Evolutionary conservation across 2,888 invertebrate species (phyloP).

Genomic region (Lydus trimaculatus): DNA sequence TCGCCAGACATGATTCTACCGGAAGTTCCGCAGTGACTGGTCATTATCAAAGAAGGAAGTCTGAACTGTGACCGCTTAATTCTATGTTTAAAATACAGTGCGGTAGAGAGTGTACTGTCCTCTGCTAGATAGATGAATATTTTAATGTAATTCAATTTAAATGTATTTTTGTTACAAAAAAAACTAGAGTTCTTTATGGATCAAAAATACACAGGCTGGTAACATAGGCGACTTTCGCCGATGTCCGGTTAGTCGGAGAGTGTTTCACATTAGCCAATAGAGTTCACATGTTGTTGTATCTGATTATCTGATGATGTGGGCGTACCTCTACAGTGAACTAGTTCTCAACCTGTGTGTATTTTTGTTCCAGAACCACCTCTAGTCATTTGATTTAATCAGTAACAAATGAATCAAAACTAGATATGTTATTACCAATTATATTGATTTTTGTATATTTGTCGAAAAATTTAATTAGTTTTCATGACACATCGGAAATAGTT

Average conservation of each 20-base stretch:
- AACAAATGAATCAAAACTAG: neutral
- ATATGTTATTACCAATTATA: too few species aligned
- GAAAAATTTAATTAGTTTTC: neutral
- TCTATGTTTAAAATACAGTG: constrained; percentile 24
- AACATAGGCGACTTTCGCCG: too few species aligned
- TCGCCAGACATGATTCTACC: constrained; percentile 27
- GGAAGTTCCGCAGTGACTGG: constrained; percentile 27
- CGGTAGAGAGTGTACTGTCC: neutral
- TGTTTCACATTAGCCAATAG: too few species aligned
- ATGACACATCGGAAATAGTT: constrained; percentile 2
- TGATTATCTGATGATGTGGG: too few species aligned
- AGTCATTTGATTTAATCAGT: neutral
- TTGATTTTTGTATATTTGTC: neutral
- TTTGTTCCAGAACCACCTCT: too few species aligned
- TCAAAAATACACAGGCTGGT: too few species aligned
- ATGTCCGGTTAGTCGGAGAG: too few species aligned
- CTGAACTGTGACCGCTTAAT: constrained; percentile 28
- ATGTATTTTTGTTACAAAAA: neutral
- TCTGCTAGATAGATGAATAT: neutral
- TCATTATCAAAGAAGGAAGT: constrained; percentile 31
- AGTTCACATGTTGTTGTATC: too few species aligned
- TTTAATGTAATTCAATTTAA: neutral
- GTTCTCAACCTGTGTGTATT: too few species aligned
- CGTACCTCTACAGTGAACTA: too few species aligned
- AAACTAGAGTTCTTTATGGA: too few species aligned